These are phyloP conservation scores for Ctenicera cuprea DNA, from an alignment of 2,888 invertebrate genomes.

Conservation along the genomic window DNA sequence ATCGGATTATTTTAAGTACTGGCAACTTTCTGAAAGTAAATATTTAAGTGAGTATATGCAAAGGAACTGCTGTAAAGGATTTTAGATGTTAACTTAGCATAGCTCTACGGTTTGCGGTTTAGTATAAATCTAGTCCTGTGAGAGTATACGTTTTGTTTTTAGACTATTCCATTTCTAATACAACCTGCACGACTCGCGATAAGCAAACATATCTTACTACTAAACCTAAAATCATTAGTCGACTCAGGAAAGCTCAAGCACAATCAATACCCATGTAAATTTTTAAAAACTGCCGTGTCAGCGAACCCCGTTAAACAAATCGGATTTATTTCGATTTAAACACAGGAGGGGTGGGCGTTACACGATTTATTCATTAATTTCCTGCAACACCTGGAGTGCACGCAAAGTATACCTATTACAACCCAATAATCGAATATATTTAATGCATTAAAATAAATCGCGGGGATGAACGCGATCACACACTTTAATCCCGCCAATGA, in stretches of 20 bases:
- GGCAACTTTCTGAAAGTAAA: constrained; percentile 67
- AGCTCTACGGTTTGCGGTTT: constrained; percentile 55
- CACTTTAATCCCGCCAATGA: constrained; percentile 32
- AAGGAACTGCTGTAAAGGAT: constrained; percentile 55
- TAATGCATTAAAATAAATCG: constrained; percentile 9
- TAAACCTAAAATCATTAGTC: neutral
- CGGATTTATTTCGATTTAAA: neutral
- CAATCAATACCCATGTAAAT: neutral
- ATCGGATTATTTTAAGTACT: constrained; percentile 67
- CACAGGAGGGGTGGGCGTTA: neutral
- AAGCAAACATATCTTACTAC: constrained; percentile 3
- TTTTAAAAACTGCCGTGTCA: neutral
- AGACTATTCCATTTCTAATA: constrained; percentile 28
- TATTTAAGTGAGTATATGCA: constrained; percentile 65
- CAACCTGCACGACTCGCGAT: constrained; percentile 9
- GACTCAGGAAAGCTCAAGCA: neutral
- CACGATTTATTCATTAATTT: constrained; percentile 3
- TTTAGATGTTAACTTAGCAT: constrained; percentile 53
- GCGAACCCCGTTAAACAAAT: neutral
- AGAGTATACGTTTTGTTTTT: constrained; percentile 47
- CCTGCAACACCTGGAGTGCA: neutral
- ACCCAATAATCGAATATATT: constrained; percentile 8
- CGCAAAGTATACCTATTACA: neutral
- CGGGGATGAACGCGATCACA: constrained; percentile 5
- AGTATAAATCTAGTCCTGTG: constrained; percentile 38